These are phyloP conservation scores for Phaonia tiefii DNA, from an alignment of 2,888 invertebrate genomes.

Conservation along the genomic window DNA sequence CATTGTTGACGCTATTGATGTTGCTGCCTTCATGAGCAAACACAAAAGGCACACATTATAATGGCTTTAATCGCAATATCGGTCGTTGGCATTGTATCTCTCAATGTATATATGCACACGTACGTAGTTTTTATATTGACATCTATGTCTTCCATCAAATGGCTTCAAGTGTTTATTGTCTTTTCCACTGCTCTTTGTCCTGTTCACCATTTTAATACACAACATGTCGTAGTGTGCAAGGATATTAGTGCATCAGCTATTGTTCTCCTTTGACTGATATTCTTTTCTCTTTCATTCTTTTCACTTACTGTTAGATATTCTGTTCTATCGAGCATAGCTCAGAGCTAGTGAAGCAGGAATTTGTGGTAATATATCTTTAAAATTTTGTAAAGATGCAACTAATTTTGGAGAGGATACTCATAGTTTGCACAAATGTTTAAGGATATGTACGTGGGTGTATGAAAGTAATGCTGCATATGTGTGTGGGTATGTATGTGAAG, in stretches of 20 bases:
- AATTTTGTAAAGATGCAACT: conserved; percentile 3
- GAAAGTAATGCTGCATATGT: not conserved
- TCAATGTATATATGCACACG: not conserved
- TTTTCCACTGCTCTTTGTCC: not conserved
- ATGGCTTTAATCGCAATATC: conserved; percentile 1
- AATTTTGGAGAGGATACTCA: conserved; percentile 11
- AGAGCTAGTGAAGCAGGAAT: not conserved
- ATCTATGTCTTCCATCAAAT: conserved; percentile 11
- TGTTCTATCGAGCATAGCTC: too few relatives aligned
- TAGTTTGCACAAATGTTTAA: too few relatives aligned
- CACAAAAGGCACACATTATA: not conserved
- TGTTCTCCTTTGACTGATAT: too few relatives aligned
- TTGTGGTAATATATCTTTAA: not conserved
- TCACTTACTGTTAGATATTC: too few relatives aligned
- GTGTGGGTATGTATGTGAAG: conserved; percentile 14
- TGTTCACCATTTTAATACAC: conserved; percentile 4
- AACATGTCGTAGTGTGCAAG: not conserved
- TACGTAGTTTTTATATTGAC: too few relatives aligned
- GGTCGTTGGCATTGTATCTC: conserved; percentile 25
- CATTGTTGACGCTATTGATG: conserved; percentile 5
- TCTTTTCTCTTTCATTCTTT: not conserved
- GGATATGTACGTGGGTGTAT: not conserved
- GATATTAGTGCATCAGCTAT: not conserved
- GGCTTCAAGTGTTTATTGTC: conserved; percentile 27
- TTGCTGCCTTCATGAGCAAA: not conserved